A percentile compares a stretch with the other conserved stretches of the same genome.
Evolutionary conservation across 2,888 invertebrate species (phyloP).

Genomic region (Dendrolimus houi): DNA sequence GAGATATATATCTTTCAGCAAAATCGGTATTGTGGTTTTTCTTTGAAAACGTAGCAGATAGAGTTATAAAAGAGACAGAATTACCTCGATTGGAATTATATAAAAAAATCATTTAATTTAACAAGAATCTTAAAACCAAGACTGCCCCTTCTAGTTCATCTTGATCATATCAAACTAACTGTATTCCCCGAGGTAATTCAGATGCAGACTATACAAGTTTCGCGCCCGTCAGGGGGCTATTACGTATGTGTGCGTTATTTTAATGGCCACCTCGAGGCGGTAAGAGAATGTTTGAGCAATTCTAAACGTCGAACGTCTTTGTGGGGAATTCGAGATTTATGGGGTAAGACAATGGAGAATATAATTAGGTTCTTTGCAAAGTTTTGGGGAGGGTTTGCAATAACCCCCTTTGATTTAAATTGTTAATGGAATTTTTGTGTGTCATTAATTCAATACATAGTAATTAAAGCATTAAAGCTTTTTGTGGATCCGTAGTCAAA

Average conservation of each 20-base stretch:
- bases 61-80: too few relatives aligned
- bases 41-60: too few relatives aligned
- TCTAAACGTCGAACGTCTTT: slow-evolving; percentile 10
- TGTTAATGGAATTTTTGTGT: background rate
- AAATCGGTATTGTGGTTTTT: too few relatives aligned
- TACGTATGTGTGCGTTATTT: slow-evolving; percentile 42
- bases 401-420: background rate
- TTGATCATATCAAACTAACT: slow-evolving; percentile 8
- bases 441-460: too few relatives aligned
- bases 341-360: slow-evolving; percentile 11
- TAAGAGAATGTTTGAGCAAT: slow-evolving; percentile 14
- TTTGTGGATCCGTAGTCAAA: too few relatives aligned
- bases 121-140: too few relatives aligned
- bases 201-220: slow-evolving; percentile 60
- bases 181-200: slow-evolving; percentile 57
- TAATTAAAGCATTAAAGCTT: too few relatives aligned
- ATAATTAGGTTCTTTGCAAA: background rate
- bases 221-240: slow-evolving; percentile 52
- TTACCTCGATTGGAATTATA: too few relatives aligned
- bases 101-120: too few relatives aligned
- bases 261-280: slow-evolving; percentile 57
- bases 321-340: slow-evolving; percentile 1
- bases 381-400: background rate
- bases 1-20: too few relatives aligned
- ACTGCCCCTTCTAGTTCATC: slow-evolving; percentile 16